Percentiles rank a stretch among this genome's conserved stretches.
phyloP scores from a whole-genome alignment of 2,113 vertebrate genomes.

The Saimiri boliviensis region DNA sequence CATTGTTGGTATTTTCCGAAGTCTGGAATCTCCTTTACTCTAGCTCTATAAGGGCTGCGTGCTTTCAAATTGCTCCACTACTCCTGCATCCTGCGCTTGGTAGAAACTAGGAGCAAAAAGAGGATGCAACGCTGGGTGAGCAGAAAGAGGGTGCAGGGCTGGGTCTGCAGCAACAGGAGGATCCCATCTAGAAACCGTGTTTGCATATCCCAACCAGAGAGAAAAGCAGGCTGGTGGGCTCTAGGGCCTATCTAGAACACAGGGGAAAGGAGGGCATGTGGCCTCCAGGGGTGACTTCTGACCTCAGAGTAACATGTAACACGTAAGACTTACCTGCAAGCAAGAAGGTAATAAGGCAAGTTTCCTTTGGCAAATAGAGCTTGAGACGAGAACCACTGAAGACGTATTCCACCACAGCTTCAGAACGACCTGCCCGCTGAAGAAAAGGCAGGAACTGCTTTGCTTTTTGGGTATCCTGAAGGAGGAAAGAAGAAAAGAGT shows the following conservation, averaged over 20 bases:
- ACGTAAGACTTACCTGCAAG: conserved; percentile 90
- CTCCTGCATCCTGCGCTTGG: not conserved
- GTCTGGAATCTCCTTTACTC: not conserved
- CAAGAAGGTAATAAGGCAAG: conserved; percentile 98
- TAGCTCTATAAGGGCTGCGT: not conserved
- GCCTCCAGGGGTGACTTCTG: not conserved
- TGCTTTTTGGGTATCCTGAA: conserved; percentile 96
- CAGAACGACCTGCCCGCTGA: conserved; percentile 96
- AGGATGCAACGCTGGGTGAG: not conserved
- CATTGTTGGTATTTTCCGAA: not conserved
- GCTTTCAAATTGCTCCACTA: not conserved
- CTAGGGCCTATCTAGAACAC: not conserved
- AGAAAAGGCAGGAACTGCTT: conserved; percentile 98
- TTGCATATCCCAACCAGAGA: not conserved
- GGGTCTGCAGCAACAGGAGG: not conserved
- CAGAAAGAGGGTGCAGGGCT: not conserved
- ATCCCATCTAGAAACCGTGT: not conserved
- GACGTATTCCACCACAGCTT: conserved; percentile 97
- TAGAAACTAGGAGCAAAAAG: not conserved
- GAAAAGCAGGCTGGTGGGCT: not conserved
- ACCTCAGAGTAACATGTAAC: not conserved
- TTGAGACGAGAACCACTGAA: conserved; percentile 98
- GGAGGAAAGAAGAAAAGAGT: not conserved
- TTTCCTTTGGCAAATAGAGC: conserved; percentile 98
- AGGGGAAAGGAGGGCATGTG: not conserved